phyloP scores from a whole-genome alignment of 2,888 invertebrate genomes.

The Cyclophora punctaria region DNA sequence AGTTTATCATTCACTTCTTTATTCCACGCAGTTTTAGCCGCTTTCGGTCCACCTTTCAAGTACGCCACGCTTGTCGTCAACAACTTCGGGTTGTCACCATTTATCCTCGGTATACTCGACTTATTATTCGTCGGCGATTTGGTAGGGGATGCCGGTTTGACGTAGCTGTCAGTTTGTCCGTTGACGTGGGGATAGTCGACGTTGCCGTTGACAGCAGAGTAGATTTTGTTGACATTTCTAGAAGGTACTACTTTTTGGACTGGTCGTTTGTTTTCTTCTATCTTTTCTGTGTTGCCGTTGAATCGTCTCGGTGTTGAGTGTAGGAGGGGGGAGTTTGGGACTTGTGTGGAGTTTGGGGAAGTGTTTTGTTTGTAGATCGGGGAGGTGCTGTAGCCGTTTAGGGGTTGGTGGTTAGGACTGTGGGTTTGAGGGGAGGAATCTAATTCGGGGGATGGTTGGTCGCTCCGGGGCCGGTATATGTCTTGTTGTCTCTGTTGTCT shows the following conservation, averaged over 20 bases:
- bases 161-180: conserved; percentile 64
- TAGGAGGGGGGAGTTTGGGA: conserved; percentile 63
- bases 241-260: conserved; percentile 88
- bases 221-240: conserved; percentile 75
- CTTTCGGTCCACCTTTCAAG: conserved; percentile 72
- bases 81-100: conserved; percentile 64
- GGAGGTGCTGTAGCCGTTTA: conserved; percentile 74
- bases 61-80: conserved; percentile 75
- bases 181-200: conserved; percentile 50
- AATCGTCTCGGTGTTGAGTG: conserved; percentile 69
- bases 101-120: conserved; percentile 53
- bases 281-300: conserved; percentile 54
- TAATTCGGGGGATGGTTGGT: conserved; percentile 72
- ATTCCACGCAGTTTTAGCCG: conserved; percentile 81
- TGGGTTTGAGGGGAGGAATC: conserved; percentile 63
- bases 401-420: conserved; percentile 24
- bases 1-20: conserved; percentile 84
- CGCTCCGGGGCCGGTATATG: conserved; percentile 81
- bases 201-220: conserved; percentile 68
- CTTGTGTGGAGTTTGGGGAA: conserved; percentile 49
- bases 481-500: conserved; percentile 89
- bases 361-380: conserved; percentile 54
- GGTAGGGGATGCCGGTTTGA: conserved; percentile 80
- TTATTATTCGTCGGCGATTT: conserved; percentile 70
- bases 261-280: conserved; percentile 77